Evolutionary conservation across 1,140 invertebrate species (phyloP), one percentile per base, ranked within the genome.

Genomic region (Rhizoglyphus robini): DNA sequence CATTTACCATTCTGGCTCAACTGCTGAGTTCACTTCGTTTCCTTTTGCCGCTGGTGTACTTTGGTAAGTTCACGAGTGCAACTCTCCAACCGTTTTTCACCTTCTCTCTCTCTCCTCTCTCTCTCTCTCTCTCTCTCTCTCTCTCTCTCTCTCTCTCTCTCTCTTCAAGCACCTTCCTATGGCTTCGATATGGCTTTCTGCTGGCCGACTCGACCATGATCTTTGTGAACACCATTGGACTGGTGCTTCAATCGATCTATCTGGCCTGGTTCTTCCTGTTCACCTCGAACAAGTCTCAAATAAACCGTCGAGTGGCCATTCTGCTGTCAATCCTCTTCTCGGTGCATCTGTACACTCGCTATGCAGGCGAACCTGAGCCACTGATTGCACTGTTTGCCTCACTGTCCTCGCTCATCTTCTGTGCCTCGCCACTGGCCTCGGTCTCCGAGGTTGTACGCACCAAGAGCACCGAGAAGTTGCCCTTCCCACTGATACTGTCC

Each of bases 351-450:
- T 61, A 58, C 30, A 65, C 64, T 13, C 41, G 59, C 5, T 65
- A 41, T 41, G 36, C 18, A 41, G 18, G 8, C 36, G 25, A 34
- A 31, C 5, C 15, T 4, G 51, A 62, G 46, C 13, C 20, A 31
- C 70, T 71, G 51, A 68, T 75, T 78, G 86, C 86, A 62, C 74
- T 85, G 18, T 72, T 86, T 29, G 85, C 86, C 68, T 86, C 85
- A 71, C 71, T 79, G 36, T 76, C 88, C 4, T 87, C 86, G 13
- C 79, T 89, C 48, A 70, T 86, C 48, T 88, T 87, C 69, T 86
- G 88, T 74, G 85, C 84, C 31, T 84, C 87, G 46, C 88, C 88
- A 25, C 78, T 90, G 65, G 83, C 83, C 27, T 83, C 84, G 70
- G 73, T 90, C 68, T 79, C 63, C 54, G 84, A 88, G 76, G 87